These are phyloP conservation scores for Pitta sordida DNA, from an alignment of 2,113 vertebrate species.

Conservation along the genomic window DNA sequence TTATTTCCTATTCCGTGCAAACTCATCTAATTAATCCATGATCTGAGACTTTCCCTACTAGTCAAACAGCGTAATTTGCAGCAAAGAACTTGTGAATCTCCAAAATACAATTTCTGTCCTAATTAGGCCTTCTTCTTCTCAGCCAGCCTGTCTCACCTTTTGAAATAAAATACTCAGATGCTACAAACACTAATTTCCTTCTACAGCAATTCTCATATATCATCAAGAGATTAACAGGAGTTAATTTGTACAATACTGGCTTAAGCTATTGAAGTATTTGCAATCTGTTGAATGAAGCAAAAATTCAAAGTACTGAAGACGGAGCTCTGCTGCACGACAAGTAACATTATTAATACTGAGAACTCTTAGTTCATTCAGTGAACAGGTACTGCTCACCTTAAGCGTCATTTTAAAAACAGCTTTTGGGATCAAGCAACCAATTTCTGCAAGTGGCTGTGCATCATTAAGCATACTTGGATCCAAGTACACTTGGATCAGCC, in stretches of 20 bases:
- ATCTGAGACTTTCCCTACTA: neutral
- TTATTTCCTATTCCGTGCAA: neutral
- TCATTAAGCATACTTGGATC: neutral
- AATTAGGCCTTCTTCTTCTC: neutral
- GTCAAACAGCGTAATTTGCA: neutral
- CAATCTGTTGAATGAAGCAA: neutral
- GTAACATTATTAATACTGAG: neutral
- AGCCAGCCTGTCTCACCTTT: neutral
- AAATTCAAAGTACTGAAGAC: neutral
- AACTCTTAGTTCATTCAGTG: neutral
- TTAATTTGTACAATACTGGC: neutral
- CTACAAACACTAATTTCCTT: neutral
- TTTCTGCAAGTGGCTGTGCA: neutral
- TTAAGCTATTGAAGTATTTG: neutral
- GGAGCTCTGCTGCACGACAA: neutral
- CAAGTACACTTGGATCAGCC: neutral
- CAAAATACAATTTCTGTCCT: neutral
- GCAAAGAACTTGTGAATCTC: neutral
- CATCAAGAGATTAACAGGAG: neutral
- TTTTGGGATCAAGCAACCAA: neutral
- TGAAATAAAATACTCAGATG: neutral
- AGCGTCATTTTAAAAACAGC: neutral
- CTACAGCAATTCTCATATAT: neutral
- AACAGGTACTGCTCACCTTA: neutral
- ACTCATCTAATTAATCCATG: neutral